Percentiles rank a stretch among this genome's conserved stretches.
Evolutionary conservation across 2,113 vertebrate species (phyloP).

Genomic region (Cyprinodon brontotheroides): DNA sequence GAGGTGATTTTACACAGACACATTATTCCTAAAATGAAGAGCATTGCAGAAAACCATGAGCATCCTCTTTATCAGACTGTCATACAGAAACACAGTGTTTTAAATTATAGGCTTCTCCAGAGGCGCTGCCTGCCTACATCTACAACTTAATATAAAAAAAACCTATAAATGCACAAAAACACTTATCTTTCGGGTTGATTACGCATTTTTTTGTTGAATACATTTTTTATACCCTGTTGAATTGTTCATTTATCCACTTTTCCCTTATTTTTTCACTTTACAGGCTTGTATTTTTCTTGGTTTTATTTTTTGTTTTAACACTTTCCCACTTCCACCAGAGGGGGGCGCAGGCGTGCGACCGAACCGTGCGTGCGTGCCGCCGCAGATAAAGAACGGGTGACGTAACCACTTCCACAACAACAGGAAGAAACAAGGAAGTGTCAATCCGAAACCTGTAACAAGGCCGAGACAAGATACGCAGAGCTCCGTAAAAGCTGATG

Average conservation of each 20-base stretch:
- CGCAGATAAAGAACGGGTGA: constrained; percentile 56
- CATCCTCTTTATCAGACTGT: no score
- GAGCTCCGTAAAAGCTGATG: constrained; percentile 42
- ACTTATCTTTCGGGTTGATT: no score
- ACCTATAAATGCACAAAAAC: no score
- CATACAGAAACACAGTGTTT: no score
- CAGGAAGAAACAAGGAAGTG: constrained; percentile 85
- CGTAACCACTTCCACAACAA: constrained; percentile 78
- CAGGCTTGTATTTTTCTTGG: not conserved
- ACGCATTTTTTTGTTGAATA: no score
- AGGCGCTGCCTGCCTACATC: no score
- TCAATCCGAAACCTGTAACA: constrained; percentile 59
- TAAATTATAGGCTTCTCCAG: no score
- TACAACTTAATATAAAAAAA: no score
- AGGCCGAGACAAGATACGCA: constrained; percentile 65
- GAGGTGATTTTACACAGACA: no score
- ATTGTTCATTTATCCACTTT: not conserved
- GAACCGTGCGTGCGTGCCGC: constrained; percentile 27
- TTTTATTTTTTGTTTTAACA: not conserved
- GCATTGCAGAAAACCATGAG: no score
- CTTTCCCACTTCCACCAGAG: not conserved
- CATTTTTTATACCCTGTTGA: no score
- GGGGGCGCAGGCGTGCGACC: constrained; percentile 43
- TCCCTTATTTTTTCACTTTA: not conserved
- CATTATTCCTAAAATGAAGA: no score